Conservation (phyloP, 2,888 invertebrate genomes). For the Schizaphis graminum region DNA sequence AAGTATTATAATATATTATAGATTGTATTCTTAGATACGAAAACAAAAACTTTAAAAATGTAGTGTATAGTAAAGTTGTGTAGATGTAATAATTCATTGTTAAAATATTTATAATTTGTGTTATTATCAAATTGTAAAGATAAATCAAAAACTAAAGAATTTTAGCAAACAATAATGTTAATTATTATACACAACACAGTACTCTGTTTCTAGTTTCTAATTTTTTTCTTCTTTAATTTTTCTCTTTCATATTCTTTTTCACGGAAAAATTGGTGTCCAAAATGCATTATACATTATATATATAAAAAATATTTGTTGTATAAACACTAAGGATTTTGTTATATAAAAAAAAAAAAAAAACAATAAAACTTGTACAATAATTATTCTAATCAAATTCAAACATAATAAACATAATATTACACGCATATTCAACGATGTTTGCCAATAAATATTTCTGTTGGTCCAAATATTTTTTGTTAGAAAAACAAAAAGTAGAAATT, state of each 20-base stretch:
- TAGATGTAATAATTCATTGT: neutral
- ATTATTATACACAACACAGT: neutral
- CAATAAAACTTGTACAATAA: neutral
- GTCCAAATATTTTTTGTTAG: neutral
- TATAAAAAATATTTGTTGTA: neutral
- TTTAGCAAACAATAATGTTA: neutral
- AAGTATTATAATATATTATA: neutral
- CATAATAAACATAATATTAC: neutral
- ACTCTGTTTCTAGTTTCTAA: neutral
- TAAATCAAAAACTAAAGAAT: conserved; percentile 4
- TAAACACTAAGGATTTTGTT: neutral
- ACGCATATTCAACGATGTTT: neutral
- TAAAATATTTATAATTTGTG: neutral
- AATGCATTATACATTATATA: neutral
- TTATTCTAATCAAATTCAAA: neutral
- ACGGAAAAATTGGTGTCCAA: neutral
- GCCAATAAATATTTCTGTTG: neutral
- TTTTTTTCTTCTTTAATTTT: neutral
- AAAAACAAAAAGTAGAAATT: neutral
- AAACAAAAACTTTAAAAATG: neutral
- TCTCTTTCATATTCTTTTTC: neutral
- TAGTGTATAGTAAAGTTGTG: neutral
- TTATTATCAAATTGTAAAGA: neutral
- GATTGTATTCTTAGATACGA: neutral
- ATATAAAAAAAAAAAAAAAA: neutral